These are phyloP conservation scores for Galago senegalensis DNA, from an alignment of 2,797 vertebrate genomes.

Conservation along the genomic window DNA sequence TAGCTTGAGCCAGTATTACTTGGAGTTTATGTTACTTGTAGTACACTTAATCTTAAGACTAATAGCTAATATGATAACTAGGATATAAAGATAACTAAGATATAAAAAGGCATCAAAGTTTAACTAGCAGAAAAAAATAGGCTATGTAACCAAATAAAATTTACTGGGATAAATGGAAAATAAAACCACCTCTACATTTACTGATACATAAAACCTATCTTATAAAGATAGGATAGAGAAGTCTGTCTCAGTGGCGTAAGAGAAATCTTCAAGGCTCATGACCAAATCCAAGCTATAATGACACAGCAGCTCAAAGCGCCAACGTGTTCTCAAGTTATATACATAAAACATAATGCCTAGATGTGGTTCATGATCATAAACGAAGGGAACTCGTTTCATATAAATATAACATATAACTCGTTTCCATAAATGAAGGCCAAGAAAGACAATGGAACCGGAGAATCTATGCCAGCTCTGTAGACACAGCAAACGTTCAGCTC, in stretches of 20 bases:
- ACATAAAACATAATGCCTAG: not conserved
- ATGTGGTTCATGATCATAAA: not conserved
- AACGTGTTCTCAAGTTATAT: not conserved
- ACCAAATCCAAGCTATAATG: not conserved
- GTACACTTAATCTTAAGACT: not conserved
- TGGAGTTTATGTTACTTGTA: not conserved
- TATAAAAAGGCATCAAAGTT: not conserved
- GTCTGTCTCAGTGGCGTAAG: not conserved
- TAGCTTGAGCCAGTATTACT: not conserved
- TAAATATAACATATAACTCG: no score
- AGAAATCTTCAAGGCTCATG: not conserved
- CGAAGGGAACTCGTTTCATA: not conserved
- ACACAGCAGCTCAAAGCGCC: not conserved
- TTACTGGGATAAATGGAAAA: not conserved
- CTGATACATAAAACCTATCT: not conserved
- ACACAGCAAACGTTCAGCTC: not conserved
- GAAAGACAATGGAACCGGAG: not conserved
- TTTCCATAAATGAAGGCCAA: no score
- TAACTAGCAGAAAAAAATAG: not conserved
- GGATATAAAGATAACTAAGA: not conserved
- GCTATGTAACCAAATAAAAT: not conserved
- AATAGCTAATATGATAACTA: not conserved
- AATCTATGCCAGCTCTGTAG: not conserved
- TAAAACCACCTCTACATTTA: not conserved
- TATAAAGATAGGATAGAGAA: not conserved